A percentile compares a stretch with the other conserved stretches of the same genome.
phyloP scores from a whole-genome alignment of 2,888 invertebrate genomes.

The Pycnomerus fuliginosus region DNA sequence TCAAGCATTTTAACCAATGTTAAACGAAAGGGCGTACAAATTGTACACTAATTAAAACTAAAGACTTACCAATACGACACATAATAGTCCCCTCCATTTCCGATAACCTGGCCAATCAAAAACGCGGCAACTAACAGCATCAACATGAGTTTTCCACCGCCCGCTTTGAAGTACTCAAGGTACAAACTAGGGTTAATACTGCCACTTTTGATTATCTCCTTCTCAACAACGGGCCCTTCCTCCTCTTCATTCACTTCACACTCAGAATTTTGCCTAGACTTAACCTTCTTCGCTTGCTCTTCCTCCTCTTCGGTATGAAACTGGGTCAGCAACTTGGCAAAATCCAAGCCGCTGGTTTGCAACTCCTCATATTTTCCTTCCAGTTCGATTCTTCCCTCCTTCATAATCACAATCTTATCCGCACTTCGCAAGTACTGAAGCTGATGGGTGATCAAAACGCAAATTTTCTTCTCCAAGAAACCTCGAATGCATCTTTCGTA shows the following conservation, averaged over 20 bases:
- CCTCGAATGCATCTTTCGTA: slow-evolving; percentile 72
- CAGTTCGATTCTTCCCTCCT: slow-evolving; percentile 54
- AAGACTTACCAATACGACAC: slow-evolving; percentile 64
- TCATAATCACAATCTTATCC: slow-evolving; percentile 48
- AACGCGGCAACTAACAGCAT: slow-evolving; percentile 54
- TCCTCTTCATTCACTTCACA: slow-evolving; percentile 39
- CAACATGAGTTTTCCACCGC: slow-evolving; percentile 55
- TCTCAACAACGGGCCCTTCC: slow-evolving; percentile 40
- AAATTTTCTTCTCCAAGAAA: slow-evolving; percentile 59
- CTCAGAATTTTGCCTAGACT: slow-evolving; percentile 45
- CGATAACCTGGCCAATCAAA: slow-evolving; percentile 60
- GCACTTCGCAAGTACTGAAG: slow-evolving; percentile 57
- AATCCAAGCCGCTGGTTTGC: slow-evolving; percentile 56
- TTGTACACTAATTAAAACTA: slow-evolving; percentile 1
- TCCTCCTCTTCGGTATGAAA: slow-evolving; percentile 42
- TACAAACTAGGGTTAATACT: slow-evolving; percentile 47
- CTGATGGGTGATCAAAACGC: slow-evolving; percentile 71
- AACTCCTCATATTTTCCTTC: slow-evolving; percentile 54
- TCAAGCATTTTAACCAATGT: slow-evolving; percentile 1
- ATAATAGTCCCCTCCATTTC: slow-evolving; percentile 69
- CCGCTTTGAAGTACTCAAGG: slow-evolving; percentile 56
- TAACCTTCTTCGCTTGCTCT: slow-evolving; percentile 42
- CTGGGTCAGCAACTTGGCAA: slow-evolving; percentile 53
- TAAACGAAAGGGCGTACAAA: neutral
- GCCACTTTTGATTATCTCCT: slow-evolving; percentile 44